These are phyloP conservation scores for Drosophila putrida DNA, from an alignment of 2,888 invertebrate genomes.

Conservation along the genomic window DNA sequence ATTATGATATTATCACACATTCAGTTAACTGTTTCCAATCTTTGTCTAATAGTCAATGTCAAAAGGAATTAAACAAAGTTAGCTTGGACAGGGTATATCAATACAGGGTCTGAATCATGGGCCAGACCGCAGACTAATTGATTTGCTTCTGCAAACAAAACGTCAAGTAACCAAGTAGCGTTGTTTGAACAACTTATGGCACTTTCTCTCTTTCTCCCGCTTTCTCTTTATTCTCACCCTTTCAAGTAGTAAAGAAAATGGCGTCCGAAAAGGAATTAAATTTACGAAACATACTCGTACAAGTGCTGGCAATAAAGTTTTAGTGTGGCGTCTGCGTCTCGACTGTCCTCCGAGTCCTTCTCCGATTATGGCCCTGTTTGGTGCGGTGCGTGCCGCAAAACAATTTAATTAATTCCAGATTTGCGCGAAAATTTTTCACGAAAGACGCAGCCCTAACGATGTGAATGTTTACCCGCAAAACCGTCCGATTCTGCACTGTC, in stretches of 20 bases:
- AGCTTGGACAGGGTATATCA: neutral
- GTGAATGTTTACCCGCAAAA: conserved; percentile 14
- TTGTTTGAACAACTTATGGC: conserved; percentile 8
- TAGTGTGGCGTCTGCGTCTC: conserved; percentile 12
- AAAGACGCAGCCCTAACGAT: conserved; percentile 59
- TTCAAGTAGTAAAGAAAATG: neutral
- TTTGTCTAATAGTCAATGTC: neutral
- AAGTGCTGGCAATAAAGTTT: conserved; percentile 23
- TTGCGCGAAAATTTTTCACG: conserved; percentile 70
- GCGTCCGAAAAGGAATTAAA: conserved; percentile 20
- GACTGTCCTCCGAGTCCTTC: no score
- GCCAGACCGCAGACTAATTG: conserved; percentile 14
- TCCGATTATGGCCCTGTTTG: conserved; percentile 42
- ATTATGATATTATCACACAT: neutral
- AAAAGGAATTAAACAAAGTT: conserved; percentile 3
- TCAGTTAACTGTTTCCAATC: neutral
- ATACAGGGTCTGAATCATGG: conserved; percentile 1
- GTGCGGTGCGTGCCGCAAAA: conserved; percentile 72
- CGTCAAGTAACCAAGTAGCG: conserved; percentile 10
- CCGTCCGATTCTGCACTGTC: conserved; percentile 17
- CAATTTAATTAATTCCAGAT: conserved; percentile 82
- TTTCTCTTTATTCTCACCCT: neutral
- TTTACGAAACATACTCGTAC: conserved; percentile 23
- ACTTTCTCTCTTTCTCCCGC: neutral
- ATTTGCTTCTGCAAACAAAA: conserved; percentile 13